Percentiles rank a stretch among this genome's conserved stretches.
Conservation (phyloP, 2,888 invertebrate species). For the Xiphydria camelus region DNA sequence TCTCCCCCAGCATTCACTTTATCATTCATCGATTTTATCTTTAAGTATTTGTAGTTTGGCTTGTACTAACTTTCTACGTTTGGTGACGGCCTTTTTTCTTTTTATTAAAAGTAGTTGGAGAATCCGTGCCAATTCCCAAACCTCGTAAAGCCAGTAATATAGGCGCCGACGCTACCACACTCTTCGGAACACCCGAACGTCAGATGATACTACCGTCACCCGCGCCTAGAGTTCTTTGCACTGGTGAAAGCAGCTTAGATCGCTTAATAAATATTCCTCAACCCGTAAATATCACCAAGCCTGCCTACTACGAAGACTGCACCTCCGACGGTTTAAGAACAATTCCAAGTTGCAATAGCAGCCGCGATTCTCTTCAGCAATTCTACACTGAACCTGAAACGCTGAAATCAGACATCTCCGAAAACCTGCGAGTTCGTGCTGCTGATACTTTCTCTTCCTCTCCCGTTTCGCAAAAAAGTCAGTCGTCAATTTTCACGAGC, state of each 20-base stretch:
- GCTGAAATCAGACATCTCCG: too few relatives aligned
- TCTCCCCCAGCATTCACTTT: slow-evolving; percentile 20
- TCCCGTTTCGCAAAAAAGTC: too few relatives aligned
- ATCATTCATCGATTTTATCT: not conserved
- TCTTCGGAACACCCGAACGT: too few relatives aligned
- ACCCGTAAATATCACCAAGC: not conserved
- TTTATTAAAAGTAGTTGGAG: slow-evolving; percentile 29
- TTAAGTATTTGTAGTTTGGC: slow-evolving; percentile 2
- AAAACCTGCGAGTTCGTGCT: too few relatives aligned
- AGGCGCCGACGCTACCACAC: too few relatives aligned
- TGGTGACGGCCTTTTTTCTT: slow-evolving; percentile 33
- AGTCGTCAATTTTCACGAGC: too few relatives aligned
- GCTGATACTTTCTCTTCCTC: too few relatives aligned
- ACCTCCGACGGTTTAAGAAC: too few relatives aligned
- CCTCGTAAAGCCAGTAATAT: slow-evolving; percentile 35
- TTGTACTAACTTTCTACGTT: slow-evolving; percentile 15
- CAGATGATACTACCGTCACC: slow-evolving; percentile 19
- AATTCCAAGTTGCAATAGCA: too few relatives aligned
- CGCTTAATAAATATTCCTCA: not conserved
- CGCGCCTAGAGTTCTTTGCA: slow-evolving; percentile 12
- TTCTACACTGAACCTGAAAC: too few relatives aligned
- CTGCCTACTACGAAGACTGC: too few relatives aligned
- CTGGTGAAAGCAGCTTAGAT: slow-evolving; percentile 1
- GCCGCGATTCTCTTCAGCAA: too few relatives aligned
- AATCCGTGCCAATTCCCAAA: slow-evolving; percentile 40